Base-by-base conservation (phyloP, 2,797 vertebrate genomes). In the Craterocephalus amniculus region DNA sequence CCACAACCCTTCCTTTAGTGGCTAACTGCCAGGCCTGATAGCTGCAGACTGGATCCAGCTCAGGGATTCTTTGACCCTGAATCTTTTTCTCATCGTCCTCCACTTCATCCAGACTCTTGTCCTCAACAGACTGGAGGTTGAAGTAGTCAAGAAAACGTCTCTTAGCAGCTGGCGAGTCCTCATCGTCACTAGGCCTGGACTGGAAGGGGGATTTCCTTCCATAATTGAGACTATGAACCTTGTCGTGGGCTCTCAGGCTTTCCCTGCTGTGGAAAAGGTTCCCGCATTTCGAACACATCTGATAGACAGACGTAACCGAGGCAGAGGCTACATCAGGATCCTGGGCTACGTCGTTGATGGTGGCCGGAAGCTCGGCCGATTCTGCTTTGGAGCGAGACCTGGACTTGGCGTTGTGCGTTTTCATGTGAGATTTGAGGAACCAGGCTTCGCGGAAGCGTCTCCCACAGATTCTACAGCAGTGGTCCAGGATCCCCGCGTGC, bases 401-500 rank as follows among this genome's bases (percentile, higher is more conserved):
- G 0, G 94, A 87, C 89, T 91, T 95, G 58, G 96, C 94, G 79
- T 94, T 95, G 0, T 99, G 97, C 0, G 97, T 96, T 92, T 98
- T 99, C 97, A 99, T 98, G 84, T 99, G 97, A 79, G 97, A 97
- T 90, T 98, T 98, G 40, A 99, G 95, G 80, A 99, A 99, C 97
- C 97, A 99, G 18, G 96, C 95, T 86, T 99, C 97, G 0, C 97
- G 96, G 93, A 99, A 99, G 36, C 96, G 92, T 32, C 97, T 93
- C 56, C 97, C 97, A 9, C 97, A 99, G 62, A 99, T 95, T 43
- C 95, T 95, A 89, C 97, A 99, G 73, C 96, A 95, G 0, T 99
- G 96, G 86, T 97, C 96, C 69, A 98, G 95, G 55, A 96, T 95
- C 8, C 96, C 96, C 0, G 96, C 91, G 48, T 99, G 97, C 78